phyloP scores from a whole-genome alignment of 1,140 invertebrate species.

The Neelides sp. region DNA sequence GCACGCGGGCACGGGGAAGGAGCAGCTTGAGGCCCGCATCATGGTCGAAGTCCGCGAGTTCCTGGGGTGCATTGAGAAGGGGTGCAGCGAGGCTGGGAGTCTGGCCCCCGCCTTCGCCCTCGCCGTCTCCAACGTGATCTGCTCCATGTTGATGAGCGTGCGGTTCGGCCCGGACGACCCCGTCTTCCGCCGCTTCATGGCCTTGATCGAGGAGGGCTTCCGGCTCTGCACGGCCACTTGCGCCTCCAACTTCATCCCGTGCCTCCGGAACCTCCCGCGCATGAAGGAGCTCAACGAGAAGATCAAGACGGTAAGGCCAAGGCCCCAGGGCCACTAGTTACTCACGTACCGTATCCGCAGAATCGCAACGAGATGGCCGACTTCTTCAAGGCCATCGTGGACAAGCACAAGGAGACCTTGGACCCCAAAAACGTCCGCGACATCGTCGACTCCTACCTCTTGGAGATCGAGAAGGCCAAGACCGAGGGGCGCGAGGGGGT shows the following conservation, averaged over 20 bases:
- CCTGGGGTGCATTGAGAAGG: conserved; percentile 46
- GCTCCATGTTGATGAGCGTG: conserved; percentile 75
- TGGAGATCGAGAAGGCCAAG: conserved; percentile 68
- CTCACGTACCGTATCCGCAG: conserved; percentile 29
- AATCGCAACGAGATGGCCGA: conserved; percentile 69
- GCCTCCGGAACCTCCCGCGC: conserved; percentile 57
- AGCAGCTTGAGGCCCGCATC: conserved; percentile 71
- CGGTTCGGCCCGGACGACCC: conserved; percentile 63
- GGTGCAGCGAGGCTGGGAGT: conserved; percentile 50
- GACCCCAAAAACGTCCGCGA: conserved; percentile 64
- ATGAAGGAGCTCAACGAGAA: conserved; percentile 56
- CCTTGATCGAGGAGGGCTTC: conserved; percentile 78
- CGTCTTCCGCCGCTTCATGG: conserved; percentile 62
- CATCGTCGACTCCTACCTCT: conserved; percentile 70
- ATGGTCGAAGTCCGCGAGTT: conserved; percentile 70
- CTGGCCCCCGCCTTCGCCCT: conserved; percentile 58
- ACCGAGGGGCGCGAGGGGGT: conserved; percentile 52
- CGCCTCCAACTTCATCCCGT: conserved; percentile 54
- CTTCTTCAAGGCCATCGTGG: conserved; percentile 69
- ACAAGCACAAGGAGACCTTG: conserved; percentile 61
- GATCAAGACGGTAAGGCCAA: conserved; percentile 45
- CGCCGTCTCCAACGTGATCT: conserved; percentile 81
- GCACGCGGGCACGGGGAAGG: conserved; percentile 55
- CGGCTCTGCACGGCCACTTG: conserved; percentile 56
- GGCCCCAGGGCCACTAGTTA: background rate